Conservation (phyloP, 1,140 invertebrate genomes). For the Aplysia californica region DNA sequence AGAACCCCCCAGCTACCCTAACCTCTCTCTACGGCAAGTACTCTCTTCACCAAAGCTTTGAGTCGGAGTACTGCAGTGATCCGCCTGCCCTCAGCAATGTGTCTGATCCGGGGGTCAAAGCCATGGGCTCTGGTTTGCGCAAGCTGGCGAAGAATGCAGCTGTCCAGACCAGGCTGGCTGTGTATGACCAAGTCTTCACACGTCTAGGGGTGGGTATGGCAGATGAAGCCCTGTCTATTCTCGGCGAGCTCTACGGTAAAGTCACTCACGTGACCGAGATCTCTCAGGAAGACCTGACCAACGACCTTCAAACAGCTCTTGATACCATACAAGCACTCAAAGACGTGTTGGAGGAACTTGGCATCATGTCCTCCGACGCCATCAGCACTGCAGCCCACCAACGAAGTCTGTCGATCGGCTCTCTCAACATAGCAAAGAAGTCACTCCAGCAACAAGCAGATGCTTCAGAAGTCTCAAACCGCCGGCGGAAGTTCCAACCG, state of each 20-base stretch:
- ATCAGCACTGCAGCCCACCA: slow-evolving; percentile 13
- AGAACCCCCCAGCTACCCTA: slow-evolving; percentile 3
- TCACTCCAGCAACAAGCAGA: background rate
- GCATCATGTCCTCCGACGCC: slow-evolving; percentile 25
- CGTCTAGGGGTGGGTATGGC: slow-evolving; percentile 23
- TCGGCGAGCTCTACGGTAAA: slow-evolving; percentile 19
- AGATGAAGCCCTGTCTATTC: slow-evolving; percentile 20
- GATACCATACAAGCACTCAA: slow-evolving; percentile 30
- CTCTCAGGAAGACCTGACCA: slow-evolving; percentile 24
- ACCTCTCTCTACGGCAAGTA: background rate
- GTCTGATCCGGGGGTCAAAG: slow-evolving; percentile 4
- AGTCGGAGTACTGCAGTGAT: slow-evolving; percentile 4
- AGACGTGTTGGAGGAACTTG: slow-evolving; percentile 26
- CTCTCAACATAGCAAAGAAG: background rate
- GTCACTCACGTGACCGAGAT: slow-evolving; percentile 25
- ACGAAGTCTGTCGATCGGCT: slow-evolving; percentile 8
- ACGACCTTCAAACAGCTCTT: slow-evolving; percentile 18
- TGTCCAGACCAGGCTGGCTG: slow-evolving; percentile 5
- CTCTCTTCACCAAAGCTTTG: slow-evolving; percentile 11
- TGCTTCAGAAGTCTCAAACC: background rate
- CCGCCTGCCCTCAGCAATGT: background rate
- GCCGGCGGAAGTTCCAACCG: slow-evolving; percentile 11
- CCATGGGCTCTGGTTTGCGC: background rate
- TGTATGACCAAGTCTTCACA: slow-evolving; percentile 28
- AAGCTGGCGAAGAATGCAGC: slow-evolving; percentile 19